Evolutionary conservation across 2,888 invertebrate species (phyloP).

Genomic region (Urechis unicinctus): DNA sequence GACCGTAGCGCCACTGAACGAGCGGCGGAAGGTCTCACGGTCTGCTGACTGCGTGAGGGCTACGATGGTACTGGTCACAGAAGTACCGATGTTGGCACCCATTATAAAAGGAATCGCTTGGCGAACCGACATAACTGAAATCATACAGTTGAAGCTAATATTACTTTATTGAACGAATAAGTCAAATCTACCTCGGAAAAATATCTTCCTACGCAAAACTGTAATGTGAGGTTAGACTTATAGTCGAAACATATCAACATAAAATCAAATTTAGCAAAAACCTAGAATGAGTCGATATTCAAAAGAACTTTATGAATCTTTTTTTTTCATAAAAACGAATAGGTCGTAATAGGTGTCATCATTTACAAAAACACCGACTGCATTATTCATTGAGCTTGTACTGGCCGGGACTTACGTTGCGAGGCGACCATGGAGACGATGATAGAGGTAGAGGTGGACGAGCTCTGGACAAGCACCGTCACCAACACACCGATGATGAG

Average conservation of each 20-base stretch:
- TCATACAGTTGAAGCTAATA: too few species aligned
- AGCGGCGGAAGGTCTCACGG: conserved; percentile 51
- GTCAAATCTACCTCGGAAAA: too few species aligned
- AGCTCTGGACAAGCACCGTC: conserved; percentile 53
- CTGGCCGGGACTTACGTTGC: conserved; percentile 6
- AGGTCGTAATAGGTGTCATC: too few species aligned
- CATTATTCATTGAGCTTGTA: too few species aligned
- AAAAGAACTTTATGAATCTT: too few species aligned
- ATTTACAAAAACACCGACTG: background rate
- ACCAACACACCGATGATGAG: conserved; percentile 54
- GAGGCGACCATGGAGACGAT: conserved; percentile 21
- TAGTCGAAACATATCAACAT: too few species aligned
- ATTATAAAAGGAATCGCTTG: conserved; percentile 56
- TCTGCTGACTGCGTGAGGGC: conserved; percentile 45
- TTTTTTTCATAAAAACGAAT: too few species aligned
- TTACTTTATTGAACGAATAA: too few species aligned
- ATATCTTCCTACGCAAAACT: too few species aligned
- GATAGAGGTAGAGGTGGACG: conserved; percentile 49
- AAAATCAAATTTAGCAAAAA: too few species aligned
- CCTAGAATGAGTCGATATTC: too few species aligned
- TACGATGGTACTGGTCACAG: conserved; percentile 56
- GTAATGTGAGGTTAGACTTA: too few species aligned
- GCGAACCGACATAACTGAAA: conserved; percentile 41
- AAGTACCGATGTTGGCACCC: conserved; percentile 57
- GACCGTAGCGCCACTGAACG: conserved; percentile 55